These are phyloP conservation scores for Lipophrys pholis DNA, from an alignment of 2,113 vertebrate genomes.

Conservation along the genomic window DNA sequence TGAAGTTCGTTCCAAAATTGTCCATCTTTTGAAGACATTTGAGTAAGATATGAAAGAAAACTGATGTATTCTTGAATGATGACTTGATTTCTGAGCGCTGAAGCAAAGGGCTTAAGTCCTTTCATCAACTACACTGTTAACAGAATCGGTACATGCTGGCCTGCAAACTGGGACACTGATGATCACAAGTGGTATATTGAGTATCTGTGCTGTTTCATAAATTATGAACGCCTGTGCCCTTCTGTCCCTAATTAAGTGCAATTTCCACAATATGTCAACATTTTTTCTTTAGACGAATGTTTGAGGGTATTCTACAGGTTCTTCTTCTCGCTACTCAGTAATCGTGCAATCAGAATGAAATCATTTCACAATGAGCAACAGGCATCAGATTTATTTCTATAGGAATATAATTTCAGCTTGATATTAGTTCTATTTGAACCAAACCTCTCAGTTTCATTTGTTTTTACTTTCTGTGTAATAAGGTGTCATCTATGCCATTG, in stretches of 20 bases:
- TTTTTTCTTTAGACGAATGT: not conserved
- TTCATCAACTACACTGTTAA: conserved; percentile 26
- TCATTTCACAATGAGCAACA: no score
- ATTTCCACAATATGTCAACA: not conserved
- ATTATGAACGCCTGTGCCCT: conserved; percentile 6
- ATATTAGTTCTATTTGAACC: not conserved
- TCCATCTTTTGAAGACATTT: no score
- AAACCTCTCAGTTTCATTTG: conserved; percentile 20
- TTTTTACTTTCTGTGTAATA: conserved; percentile 13
- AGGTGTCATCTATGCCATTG: conserved; percentile 38
- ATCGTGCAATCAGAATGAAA: not conserved
- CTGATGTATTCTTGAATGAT: not conserved
- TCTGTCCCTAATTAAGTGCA: not conserved
- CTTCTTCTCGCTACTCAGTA: not conserved
- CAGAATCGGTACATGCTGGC: conserved; percentile 27
- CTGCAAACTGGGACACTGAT: conserved; percentile 20
- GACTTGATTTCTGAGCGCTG: not conserved
- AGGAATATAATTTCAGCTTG: no score
- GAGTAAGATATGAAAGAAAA: no score
- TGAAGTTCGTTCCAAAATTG: no score
- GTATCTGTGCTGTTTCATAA: not conserved
- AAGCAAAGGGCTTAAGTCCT: conserved; percentile 3
- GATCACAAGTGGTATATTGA: conserved; percentile 24
- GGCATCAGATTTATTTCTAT: no score
- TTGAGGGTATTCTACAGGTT: not conserved